Evolutionary conservation across 2,888 invertebrate genomes (phyloP).

Genomic region (Meganola albula): DNA sequence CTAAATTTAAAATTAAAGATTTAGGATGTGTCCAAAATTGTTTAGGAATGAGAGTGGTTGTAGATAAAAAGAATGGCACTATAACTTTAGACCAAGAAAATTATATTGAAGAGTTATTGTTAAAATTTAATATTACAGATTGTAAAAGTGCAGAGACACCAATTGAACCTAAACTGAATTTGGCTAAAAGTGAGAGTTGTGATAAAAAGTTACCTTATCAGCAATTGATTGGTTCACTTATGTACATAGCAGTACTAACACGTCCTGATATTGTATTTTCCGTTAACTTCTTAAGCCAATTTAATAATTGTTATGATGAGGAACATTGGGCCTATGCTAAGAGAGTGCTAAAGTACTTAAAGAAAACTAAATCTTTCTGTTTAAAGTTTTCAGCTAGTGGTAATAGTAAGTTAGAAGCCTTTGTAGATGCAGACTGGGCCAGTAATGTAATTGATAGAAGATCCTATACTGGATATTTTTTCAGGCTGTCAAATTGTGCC

Average conservation of each 20-base stretch:
- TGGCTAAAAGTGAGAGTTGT: slow-evolving; percentile 5
- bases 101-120: slow-evolving; percentile 4
- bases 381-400: slow-evolving; percentile 3
- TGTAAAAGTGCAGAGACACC: slow-evolving; percentile 2
- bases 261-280: slow-evolving; percentile 7
- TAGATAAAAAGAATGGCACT: not conserved
- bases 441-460: slow-evolving; percentile 3
- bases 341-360: slow-evolving; percentile 8
- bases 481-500: slow-evolving; percentile 5
- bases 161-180: slow-evolving; percentile 5
- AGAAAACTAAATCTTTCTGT: slow-evolving; percentile 5
- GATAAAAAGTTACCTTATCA: slow-evolving; percentile 5
- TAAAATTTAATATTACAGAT: slow-evolving; percentile 2
- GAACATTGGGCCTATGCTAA: slow-evolving; percentile 11
- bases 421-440: slow-evolving; percentile 13
- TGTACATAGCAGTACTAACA: slow-evolving; percentile 7
- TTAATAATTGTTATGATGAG: slow-evolving; percentile 10
- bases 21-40: slow-evolving; percentile 4
- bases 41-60: slow-evolving; percentile 4
- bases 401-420: slow-evolving; percentile 6
- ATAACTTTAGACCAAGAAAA: slow-evolving; percentile 3
- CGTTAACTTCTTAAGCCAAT: slow-evolving; percentile 5
- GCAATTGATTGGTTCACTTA: slow-evolving; percentile 3
- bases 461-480: slow-evolving; percentile 7
- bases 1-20: slow-evolving; percentile 6